A percentile compares a stretch with the other conserved stretches of the same genome.
Conservation (phyloP, 2,888 invertebrate genomes). For the Acanthosepion lycidas region DNA sequence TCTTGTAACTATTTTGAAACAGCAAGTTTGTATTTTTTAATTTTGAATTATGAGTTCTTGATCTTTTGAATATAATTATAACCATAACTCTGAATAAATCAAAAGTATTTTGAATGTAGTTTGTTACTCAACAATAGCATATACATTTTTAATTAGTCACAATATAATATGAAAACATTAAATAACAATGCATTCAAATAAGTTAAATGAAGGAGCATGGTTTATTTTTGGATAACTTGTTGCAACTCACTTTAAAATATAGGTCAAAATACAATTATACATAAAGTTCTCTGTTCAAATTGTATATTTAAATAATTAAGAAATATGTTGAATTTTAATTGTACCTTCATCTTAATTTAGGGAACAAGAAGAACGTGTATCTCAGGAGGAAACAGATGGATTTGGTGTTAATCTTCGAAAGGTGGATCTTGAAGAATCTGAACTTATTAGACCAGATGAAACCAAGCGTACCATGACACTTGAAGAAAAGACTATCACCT, state of each 20-base stretch:
- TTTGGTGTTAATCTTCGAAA: slow-evolving; percentile 58
- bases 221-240: too few species aligned
- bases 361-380: slow-evolving; percentile 52
- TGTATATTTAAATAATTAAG: background rate
- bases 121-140: background rate
- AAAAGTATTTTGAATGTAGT: background rate
- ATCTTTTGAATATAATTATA: background rate
- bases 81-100: background rate
- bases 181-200: background rate
- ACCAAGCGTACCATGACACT: slow-evolving; percentile 52
- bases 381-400: slow-evolving; percentile 58
- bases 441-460: slow-evolving; percentile 54
- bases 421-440: slow-evolving; percentile 56
- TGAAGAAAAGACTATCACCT: slow-evolving; percentile 53
- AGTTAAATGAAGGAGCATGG: too few species aligned
- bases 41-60: background rate
- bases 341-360: slow-evolving; percentile 49
- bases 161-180: background rate
- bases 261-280: too few species aligned
- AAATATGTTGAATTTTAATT: slow-evolving; percentile 44
- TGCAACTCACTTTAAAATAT: too few species aligned
- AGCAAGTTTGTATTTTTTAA: background rate
- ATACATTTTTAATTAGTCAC: background rate
- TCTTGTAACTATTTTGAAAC: too few species aligned
- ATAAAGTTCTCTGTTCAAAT: too few species aligned